A percentile compares a stretch with the other conserved stretches of the same genome.
phyloP scores from a whole-genome alignment of 2,888 invertebrate species.

The Gerris lacustris region DNA sequence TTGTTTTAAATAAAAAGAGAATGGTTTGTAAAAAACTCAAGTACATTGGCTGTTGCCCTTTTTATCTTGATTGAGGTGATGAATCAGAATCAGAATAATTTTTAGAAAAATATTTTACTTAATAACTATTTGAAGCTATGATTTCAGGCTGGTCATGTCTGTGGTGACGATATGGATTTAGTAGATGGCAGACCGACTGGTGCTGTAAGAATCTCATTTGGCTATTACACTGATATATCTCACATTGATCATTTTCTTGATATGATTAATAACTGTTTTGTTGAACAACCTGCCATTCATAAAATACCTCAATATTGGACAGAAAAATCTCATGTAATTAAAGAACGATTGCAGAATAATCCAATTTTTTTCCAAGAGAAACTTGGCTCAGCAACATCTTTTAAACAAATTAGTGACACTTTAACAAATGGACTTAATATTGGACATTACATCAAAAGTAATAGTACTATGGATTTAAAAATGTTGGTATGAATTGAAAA shows the following conservation, averaged over 20 bases:
- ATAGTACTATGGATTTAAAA: background rate
- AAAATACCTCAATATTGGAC: slow-evolving; percentile 36
- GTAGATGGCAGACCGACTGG: slow-evolving; percentile 82
- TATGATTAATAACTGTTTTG: slow-evolving; percentile 66
- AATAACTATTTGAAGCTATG: no score
- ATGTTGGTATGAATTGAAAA: background rate
- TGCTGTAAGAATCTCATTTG: slow-evolving; percentile 81
- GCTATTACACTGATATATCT: slow-evolving; percentile 66
- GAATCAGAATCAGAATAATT: no score
- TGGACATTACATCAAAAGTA: background rate
- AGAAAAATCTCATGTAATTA: background rate
- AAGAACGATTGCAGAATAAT: no score
- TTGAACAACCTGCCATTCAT: slow-evolving; percentile 40
- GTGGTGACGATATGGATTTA: slow-evolving; percentile 78
- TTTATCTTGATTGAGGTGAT: no score
- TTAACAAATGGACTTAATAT: no score
- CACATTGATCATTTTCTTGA: slow-evolving; percentile 59
- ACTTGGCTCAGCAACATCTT: no score
- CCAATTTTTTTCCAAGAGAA: no score
- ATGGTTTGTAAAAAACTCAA: no score
- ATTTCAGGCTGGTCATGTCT: slow-evolving; percentile 65
- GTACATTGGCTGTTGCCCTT: no score
- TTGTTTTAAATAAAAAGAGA: no score
- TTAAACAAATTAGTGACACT: no score
- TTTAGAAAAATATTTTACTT: no score